These are phyloP conservation scores for Alces alces DNA, from an alignment of 2,113 vertebrate genomes.

Conservation along the genomic window DNA sequence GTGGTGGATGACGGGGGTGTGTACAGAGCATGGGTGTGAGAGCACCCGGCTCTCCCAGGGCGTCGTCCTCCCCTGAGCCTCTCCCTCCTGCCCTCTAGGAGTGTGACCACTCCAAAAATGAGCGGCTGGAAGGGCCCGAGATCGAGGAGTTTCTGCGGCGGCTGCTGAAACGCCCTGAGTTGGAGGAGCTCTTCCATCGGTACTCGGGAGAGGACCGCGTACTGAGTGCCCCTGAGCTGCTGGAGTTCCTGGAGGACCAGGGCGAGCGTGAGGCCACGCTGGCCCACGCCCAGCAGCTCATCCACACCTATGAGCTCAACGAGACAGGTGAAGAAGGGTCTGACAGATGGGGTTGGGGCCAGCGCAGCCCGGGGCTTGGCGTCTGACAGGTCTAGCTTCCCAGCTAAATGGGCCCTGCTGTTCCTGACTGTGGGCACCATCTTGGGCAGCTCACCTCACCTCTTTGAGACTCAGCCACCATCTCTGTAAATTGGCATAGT, in stretches of 20 bases:
- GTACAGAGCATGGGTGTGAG: background rate
- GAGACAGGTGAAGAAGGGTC: constrained; percentile 84
- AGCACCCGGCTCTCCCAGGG: background rate
- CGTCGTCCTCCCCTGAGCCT: background rate
- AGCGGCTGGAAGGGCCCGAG: constrained; percentile 89
- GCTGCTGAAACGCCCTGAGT: constrained; percentile 91
- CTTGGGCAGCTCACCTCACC: background rate
- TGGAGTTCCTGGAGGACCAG: constrained; percentile 92
- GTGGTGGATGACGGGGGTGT: background rate
- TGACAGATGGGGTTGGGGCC: background rate
- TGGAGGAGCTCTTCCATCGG: constrained; percentile 88
- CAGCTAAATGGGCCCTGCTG: background rate
- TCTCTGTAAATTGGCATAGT: background rate
- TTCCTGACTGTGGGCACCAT: background rate
- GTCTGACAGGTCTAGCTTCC: background rate
- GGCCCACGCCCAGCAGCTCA: constrained; percentile 82
- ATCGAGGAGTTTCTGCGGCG: constrained; percentile 93
- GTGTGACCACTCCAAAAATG: constrained; percentile 87
- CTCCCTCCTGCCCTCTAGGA: constrained; percentile 78
- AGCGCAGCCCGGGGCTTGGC: background rate
- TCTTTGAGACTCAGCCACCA: background rate
- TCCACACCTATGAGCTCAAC: constrained; percentile 89
- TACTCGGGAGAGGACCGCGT: constrained; percentile 90
- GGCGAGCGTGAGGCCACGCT: constrained; percentile 85
- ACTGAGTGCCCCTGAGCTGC: constrained; percentile 88